Evolutionary conservation across 1,140 invertebrate species (phyloP).

Genomic region (Coptotermes formosanus): DNA sequence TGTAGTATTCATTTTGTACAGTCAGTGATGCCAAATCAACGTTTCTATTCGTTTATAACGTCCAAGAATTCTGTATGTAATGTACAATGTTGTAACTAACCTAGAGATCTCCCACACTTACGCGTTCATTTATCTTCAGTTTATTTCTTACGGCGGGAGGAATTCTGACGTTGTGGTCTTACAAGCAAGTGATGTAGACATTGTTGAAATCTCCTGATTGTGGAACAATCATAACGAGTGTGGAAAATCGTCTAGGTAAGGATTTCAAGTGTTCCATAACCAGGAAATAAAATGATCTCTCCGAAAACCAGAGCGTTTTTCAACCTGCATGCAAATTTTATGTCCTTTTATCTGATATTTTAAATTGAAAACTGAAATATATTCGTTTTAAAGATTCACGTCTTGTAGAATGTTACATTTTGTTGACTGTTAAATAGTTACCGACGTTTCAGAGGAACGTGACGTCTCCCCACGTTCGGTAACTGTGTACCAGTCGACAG

Average conservation of each 20-base stretch:
- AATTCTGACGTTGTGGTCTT: not conserved
- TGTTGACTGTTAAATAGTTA: no score
- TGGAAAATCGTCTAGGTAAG: conserved; percentile 12
- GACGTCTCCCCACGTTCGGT: no score
- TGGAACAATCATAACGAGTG: not conserved
- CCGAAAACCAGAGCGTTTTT: not conserved
- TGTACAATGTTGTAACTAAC: not conserved
- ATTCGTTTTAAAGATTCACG: no score
- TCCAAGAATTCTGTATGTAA: conserved; percentile 1
- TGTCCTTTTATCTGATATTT: no score
- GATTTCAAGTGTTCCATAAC: not conserved
- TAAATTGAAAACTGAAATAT: no score
- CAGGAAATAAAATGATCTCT: not conserved
- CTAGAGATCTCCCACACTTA: not conserved
- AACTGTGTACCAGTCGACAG: no score
- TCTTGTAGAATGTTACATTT: no score
- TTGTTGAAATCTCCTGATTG: not conserved
- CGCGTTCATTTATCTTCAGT: not conserved
- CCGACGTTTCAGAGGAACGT: no score
- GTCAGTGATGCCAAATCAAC: conserved; percentile 3
- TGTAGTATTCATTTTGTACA: conserved; percentile 13
- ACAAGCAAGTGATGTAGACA: not conserved
- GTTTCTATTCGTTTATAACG: conserved; percentile 2
- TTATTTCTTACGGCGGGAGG: not conserved
- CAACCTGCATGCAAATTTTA: not conserved